Evolutionary conservation across 2,888 invertebrate genomes (phyloP).

Genomic region (Sarcophaga subvicina): DNA sequence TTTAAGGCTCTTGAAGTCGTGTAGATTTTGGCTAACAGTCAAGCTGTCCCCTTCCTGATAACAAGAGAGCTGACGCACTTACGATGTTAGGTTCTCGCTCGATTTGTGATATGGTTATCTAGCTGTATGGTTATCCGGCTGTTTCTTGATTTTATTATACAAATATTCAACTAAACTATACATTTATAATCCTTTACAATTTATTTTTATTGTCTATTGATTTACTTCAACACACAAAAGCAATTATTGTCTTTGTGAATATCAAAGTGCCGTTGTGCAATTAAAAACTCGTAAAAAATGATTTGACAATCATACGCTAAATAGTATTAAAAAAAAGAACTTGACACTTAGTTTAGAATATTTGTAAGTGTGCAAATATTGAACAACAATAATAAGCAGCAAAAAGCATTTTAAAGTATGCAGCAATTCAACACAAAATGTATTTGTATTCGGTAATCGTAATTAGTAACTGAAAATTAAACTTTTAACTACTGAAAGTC

Average conservation of each 20-base stretch:
- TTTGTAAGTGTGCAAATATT: conserved; percentile 56
- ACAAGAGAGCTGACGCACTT: too few species aligned
- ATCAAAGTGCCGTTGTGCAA: not conserved
- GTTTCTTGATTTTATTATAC: too few species aligned
- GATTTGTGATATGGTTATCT: too few species aligned
- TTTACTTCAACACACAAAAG: not conserved
- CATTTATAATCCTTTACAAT: not conserved
- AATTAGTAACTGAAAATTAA: conserved; percentile 34
- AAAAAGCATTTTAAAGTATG: not conserved
- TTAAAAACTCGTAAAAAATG: conserved; percentile 11
- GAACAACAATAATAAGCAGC: conserved; percentile 32
- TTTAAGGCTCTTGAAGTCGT: too few species aligned
- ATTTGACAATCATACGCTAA: conserved; percentile 50
- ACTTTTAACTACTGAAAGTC: conserved; percentile 46
- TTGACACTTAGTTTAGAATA: conserved; percentile 42
- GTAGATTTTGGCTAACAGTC: too few species aligned
- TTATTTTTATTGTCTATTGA: not conserved
- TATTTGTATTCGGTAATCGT: conserved; percentile 43
- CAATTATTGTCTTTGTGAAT: not conserved
- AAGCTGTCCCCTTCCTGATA: too few species aligned
- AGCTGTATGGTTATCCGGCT: too few species aligned
- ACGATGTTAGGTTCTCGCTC: too few species aligned
- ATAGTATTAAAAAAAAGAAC: conserved; percentile 12
- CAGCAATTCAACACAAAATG: conserved; percentile 4
- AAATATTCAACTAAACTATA: too few species aligned